Percentiles rank a stretch among this genome's conserved stretches.
Evolutionary conservation across 2,113 vertebrate genomes (phyloP).

Genomic region (Dolichotis patagonum): DNA sequence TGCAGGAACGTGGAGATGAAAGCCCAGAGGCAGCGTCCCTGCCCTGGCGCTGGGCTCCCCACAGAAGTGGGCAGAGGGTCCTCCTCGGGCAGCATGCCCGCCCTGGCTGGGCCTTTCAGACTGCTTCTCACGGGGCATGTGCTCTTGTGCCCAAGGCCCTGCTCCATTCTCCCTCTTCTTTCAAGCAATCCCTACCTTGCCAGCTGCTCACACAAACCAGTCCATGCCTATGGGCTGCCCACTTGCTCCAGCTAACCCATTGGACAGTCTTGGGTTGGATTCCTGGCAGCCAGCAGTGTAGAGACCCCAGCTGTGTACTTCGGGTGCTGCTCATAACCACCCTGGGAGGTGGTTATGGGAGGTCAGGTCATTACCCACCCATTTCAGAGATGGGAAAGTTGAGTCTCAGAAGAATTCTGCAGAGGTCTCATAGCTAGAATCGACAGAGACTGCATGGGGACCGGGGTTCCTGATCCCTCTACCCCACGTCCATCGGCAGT

Average conservation of each 20-base stretch:
- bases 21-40: accelerated
- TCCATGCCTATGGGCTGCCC: accelerated
- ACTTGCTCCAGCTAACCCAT: accelerated
- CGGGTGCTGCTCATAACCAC: accelerated
- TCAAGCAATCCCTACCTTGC: accelerated
- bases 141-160: accelerated
- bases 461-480: accelerated
- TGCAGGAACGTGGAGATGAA: not conserved
- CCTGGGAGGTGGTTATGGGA: accelerated
- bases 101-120: not conserved
- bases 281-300: not conserved
- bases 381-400: not conserved
- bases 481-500: not conserved
- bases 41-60: not conserved
- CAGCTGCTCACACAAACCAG: accelerated
- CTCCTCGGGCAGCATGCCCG: accelerated
- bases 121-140: not conserved
- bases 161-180: not conserved
- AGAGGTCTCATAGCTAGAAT: not conserved
- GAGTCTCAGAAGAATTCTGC: not conserved
- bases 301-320: accelerated
- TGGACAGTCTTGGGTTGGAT: not conserved
- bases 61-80: not conserved
- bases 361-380: accelerated
- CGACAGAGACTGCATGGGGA: accelerated